Conservation (phyloP, 2,113 vertebrate species). For the Genyomyrus donnyi region DNA sequence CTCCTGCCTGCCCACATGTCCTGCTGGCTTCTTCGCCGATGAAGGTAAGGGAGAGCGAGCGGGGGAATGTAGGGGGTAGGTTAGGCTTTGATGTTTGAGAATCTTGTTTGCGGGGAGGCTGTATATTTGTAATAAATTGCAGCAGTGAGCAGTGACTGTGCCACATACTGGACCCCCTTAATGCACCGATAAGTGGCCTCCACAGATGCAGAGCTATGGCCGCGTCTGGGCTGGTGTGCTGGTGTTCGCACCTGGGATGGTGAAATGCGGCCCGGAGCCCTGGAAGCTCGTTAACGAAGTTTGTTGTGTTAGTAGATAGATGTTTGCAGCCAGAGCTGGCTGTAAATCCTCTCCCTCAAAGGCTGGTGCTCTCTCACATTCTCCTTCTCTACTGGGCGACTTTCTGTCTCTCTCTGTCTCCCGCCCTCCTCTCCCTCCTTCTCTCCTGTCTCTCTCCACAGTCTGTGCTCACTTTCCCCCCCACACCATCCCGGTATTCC, state of each 20-base stretch:
- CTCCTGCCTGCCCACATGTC: constrained; percentile 63
- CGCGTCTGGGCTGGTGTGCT: constrained; percentile 14
- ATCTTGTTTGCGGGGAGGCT: not conserved
- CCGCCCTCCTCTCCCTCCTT: not conserved
- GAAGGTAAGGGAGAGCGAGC: constrained; percentile 64
- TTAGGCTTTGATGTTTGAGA: not conserved
- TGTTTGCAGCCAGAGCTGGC: constrained; percentile 13
- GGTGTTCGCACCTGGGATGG: constrained; percentile 5
- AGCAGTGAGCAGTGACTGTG: not conserved
- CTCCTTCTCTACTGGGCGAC: not conserved
- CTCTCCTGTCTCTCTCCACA: not conserved
- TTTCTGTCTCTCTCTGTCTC: not conserved
- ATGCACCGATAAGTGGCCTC: not conserved
- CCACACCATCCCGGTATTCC: not conserved
- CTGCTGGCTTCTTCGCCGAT: constrained; percentile 57
- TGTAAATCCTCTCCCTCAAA: not conserved
- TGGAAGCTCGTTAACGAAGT: constrained; percentile 17
- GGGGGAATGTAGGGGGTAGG: not conserved
- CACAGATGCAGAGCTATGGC: not conserved
- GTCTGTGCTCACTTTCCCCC: too few species aligned
- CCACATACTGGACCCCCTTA: not conserved
- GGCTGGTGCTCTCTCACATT: not conserved
- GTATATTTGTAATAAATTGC: not conserved
- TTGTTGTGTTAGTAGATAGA: constrained; percentile 22
- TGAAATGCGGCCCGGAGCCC: not conserved